Evolutionary conservation across 2,888 invertebrate genomes (phyloP).

Genomic region (Mylabris sibirica): DNA sequence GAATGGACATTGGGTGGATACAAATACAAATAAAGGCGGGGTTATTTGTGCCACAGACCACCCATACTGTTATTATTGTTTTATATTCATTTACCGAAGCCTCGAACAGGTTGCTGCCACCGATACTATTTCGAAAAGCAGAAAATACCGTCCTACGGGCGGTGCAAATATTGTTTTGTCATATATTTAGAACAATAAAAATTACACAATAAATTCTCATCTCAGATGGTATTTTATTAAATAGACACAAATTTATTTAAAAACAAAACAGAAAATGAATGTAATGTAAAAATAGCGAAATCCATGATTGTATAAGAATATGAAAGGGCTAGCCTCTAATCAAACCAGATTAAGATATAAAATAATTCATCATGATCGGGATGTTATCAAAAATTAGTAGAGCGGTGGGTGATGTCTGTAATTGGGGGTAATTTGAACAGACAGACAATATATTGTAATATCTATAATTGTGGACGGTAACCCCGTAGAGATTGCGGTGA

Average conservation of each 20-base stretch:
- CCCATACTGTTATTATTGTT: slow-evolving; percentile 50
- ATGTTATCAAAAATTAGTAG: slow-evolving; percentile 57
- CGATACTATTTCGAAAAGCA: slow-evolving; percentile 25
- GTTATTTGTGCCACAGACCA: slow-evolving; percentile 53
- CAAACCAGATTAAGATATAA: slow-evolving; percentile 50
- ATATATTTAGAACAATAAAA: background rate
- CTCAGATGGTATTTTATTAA: background rate
- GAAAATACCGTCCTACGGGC: slow-evolving; percentile 1
- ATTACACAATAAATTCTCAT: background rate
- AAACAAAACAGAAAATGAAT: background rate
- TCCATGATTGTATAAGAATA: background rate
- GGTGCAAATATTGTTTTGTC: background rate
- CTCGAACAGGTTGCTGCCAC: slow-evolving; percentile 34
- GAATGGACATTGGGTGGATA: slow-evolving; percentile 53
- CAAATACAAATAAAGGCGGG: slow-evolving; percentile 55
- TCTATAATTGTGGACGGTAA: slow-evolving; percentile 57
- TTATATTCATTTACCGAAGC: slow-evolving; percentile 39
- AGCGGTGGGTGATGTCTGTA: slow-evolving; percentile 55
- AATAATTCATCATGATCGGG: slow-evolving; percentile 53
- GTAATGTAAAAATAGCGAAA: background rate
- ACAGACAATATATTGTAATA: slow-evolving; percentile 58
- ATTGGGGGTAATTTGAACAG: slow-evolving; percentile 57
- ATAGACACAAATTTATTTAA: background rate
- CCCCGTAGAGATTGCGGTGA: slow-evolving; percentile 55
- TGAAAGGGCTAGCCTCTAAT: slow-evolving; percentile 30